Percentiles rank a stretch among this genome's conserved stretches.
These are phyloP conservation scores for Channallabes apus DNA, from an alignment of 2,797 vertebrate genomes.

Conservation along the genomic window DNA sequence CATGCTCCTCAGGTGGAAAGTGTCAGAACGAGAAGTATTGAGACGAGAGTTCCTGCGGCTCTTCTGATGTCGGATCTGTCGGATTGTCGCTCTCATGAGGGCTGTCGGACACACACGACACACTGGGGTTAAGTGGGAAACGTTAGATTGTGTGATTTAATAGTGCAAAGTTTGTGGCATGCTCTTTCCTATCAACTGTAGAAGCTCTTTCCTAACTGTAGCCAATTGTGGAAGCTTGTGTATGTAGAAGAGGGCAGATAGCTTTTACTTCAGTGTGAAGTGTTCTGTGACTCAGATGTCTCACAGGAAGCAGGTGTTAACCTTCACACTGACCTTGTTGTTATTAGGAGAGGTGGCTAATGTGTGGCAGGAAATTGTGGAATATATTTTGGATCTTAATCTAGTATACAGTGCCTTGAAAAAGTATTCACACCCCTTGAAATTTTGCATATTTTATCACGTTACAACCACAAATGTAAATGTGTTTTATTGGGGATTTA, in stretches of 20 bases:
- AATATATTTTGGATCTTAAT: neutral
- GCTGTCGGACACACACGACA: constrained; percentile 43
- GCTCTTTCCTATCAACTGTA: neutral
- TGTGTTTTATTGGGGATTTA: too few species aligned
- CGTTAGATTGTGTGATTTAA: neutral
- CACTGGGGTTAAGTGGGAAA: neutral
- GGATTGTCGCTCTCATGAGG: constrained; percentile 54
- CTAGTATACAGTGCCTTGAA: neutral
- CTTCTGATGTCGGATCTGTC: constrained; percentile 29
- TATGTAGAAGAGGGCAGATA: neutral
- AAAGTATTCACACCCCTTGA: too few species aligned
- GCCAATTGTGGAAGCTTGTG: neutral
- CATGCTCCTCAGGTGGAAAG: constrained; percentile 55
- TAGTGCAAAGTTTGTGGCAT: neutral
- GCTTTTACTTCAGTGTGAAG: neutral
- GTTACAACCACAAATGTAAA: too few species aligned
- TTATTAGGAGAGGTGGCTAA: neutral
- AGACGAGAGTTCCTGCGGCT: constrained; percentile 58
- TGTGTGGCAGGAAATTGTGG: neutral
- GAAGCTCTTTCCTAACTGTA: neutral
- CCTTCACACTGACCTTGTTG: neutral
- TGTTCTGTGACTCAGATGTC: neutral
- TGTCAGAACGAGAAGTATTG: constrained; percentile 75
- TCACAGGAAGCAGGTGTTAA: neutral
- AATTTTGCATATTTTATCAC: too few species aligned